Percentiles rank a stretch among this genome's conserved stretches.
phyloP scores from a whole-genome alignment of 1,140 invertebrate genomes.

The Ctenoplectra terminalis region DNA sequence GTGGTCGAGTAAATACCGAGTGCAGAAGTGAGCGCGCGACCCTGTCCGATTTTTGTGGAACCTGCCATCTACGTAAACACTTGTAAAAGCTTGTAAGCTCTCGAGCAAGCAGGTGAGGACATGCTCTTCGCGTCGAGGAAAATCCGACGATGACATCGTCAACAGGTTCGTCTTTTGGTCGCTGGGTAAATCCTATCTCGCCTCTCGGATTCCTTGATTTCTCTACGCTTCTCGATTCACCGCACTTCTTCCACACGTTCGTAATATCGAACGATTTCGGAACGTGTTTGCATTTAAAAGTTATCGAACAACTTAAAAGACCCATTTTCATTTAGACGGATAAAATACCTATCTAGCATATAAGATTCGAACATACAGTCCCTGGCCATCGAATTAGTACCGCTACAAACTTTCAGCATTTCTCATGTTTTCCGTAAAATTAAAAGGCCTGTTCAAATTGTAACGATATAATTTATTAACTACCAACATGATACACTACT shows the following conservation, averaged over 20 bases:
- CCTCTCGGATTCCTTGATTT: background rate
- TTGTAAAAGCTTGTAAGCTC: constrained; percentile 48
- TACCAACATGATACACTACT: too few species aligned
- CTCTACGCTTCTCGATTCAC: background rate
- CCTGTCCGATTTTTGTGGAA: constrained; percentile 4
- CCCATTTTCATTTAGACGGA: too few species aligned
- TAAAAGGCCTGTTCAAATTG: too few species aligned
- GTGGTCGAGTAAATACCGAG: background rate
- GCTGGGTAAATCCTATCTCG: constrained; percentile 9
- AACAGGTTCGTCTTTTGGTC: constrained; percentile 24
- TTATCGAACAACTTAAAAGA: too few species aligned
- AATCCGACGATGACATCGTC: constrained; percentile 34
- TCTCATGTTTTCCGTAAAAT: too few species aligned
- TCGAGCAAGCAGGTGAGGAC: constrained; percentile 33
- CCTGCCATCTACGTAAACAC: constrained; percentile 55
- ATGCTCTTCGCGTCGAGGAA: background rate
- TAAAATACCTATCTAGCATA: too few species aligned
- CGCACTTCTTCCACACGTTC: background rate
- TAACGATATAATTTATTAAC: too few species aligned
- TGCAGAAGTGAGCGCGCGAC: background rate
- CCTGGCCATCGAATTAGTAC: too few species aligned
- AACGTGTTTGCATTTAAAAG: background rate
- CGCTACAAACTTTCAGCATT: too few species aligned
- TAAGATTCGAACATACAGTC: too few species aligned
- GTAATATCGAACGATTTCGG: background rate